Evolutionary conservation across 2,888 invertebrate genomes (phyloP), one percentile per base, ranked within the genome.

Genomic region (Caenorhabditis sinica): DNA sequence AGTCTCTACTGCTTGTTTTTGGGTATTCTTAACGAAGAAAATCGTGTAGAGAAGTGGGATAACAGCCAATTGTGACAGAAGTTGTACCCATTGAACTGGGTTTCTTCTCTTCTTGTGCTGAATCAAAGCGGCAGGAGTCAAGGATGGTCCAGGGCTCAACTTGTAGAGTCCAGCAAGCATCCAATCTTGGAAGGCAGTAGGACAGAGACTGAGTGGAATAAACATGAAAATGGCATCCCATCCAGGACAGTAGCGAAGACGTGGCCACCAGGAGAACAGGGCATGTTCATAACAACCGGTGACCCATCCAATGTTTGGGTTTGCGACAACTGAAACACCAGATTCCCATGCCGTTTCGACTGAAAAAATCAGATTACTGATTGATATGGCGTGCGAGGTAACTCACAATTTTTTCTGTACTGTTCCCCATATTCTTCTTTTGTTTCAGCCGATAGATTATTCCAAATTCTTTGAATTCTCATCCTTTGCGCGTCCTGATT

Each of bases 401-500:
- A 85, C 91, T 87, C 51, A 93, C 93, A 88, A 73, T 91, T 89
- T 25, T 85, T 83, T 49, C 88, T 79, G 85, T 87, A 93, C 6
- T 89, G 83, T 17, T 90, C 88, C 53, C 93, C 93, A 75, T 93
- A 93, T 71, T 92, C 93, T 20, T 86, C 85, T 71, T 89, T 88
- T 8, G 88, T 82, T 2, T 90, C 87, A 8, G 77, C 80, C 8
- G 89, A 58, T 13, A 90, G 69, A 11, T 82, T 83, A 33, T 77
- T 76, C 91, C 92, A 93, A 6, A 90, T 83, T 40, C 71, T 73
- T 30, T 89, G 86, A n/a, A 92, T 83, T 45, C 89, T 73, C n/a
- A 68, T 69, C 43, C 75, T 76, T 75, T 92, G 90, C 1, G 91
- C 90, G 5, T 88, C 82, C n/a, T 89, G 85, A 68, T 79, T 86